Conservation (phyloP, 2,797 vertebrate genomes). For the Semotilus atromaculatus region DNA sequence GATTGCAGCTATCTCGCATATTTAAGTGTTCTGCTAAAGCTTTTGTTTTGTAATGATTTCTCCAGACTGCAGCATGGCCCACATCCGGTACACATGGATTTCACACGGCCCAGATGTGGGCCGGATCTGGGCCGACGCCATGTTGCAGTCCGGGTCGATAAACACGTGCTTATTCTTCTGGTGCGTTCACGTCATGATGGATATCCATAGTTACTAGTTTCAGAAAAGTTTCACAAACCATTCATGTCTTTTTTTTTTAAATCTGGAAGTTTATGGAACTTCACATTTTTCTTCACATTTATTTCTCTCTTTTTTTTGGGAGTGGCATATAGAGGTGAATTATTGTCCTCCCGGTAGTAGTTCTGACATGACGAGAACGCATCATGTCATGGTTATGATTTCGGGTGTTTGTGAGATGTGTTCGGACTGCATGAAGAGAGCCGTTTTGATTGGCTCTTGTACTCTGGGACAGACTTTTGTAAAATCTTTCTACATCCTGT, state of each 20-base stretch:
- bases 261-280: neutral
- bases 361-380: neutral
- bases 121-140: too few species aligned
- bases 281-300: neutral
- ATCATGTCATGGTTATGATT: neutral
- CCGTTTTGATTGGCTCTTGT: slow-evolving; percentile 34
- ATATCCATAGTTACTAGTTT: neutral
- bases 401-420: neutral
- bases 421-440: neutral
- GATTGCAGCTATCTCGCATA: neutral
- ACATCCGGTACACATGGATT: too few species aligned
- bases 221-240: neutral
- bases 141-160: neutral
- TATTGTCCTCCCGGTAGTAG: neutral
- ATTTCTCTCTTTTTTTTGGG: neutral
- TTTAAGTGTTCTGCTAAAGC: slow-evolving; percentile 9
- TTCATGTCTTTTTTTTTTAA: neutral
- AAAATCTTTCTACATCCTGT: slow-evolving; percentile 57
- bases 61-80: neutral
- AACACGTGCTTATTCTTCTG: neutral
- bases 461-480: slow-evolving; percentile 45
- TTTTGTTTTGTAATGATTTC: neutral
- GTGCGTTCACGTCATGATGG: neutral
- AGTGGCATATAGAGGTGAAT: neutral
- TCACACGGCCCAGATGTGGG: too few species aligned